Percentiles rank a stretch among this genome's conserved stretches.
Evolutionary conservation across 1,140 invertebrate genomes (phyloP).

Genomic region (Radopholus similis): DNA sequence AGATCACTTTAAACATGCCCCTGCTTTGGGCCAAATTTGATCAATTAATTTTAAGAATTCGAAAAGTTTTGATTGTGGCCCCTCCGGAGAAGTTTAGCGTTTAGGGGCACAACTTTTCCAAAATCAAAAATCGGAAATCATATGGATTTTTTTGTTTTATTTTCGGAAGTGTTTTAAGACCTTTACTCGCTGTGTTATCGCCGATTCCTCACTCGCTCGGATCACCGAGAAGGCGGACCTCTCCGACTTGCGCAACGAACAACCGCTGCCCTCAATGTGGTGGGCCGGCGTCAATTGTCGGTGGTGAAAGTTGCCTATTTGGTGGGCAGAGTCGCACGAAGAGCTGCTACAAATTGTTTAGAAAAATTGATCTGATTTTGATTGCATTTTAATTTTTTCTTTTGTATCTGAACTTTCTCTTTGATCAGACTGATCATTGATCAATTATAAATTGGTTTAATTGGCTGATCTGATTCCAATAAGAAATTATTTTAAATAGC

Average conservation of each 20-base stretch:
- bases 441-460: not conserved
- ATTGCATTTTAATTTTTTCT: not conserved
- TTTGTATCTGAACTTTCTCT: not conserved
- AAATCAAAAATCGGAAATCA: not conserved
- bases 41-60: not conserved
- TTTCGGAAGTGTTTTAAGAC: not conserved
- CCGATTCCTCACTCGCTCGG: not conserved
- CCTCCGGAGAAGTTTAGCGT: not conserved
- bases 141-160: not conserved
- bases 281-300: not conserved
- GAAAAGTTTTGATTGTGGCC: not conserved
- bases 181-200: not conserved
- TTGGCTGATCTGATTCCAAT: not conserved
- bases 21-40: too few species aligned
- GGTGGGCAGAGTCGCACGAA: not conserved
- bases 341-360: not conserved
- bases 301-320: not conserved
- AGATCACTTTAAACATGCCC: too few species aligned
- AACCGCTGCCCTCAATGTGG: not conserved
- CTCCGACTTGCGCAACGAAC: slow-evolving; percentile 7
- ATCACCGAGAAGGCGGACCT: slow-evolving; percentile 18
- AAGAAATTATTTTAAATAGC: not conserved
- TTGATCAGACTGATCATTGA: not conserved
- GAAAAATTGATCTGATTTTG: not conserved
- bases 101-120: not conserved